Evolutionary conservation across 2,113 vertebrate species (phyloP).

Genomic region (Apistogramma diplotaenia): DNA sequence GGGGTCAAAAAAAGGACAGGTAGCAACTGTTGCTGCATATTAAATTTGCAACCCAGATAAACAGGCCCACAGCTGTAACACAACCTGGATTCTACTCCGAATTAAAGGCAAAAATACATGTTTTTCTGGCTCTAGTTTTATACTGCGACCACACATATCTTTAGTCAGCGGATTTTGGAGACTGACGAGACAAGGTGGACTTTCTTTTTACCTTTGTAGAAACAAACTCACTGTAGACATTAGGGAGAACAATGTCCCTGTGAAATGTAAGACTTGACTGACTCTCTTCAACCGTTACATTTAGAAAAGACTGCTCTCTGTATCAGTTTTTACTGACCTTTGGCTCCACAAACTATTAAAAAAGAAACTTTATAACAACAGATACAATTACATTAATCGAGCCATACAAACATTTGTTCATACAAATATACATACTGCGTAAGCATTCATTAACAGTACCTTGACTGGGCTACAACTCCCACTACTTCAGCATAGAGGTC

Average conservation of each 20-base stretch:
- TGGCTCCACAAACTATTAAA: too few species aligned
- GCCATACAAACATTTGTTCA: not conserved
- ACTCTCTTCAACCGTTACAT: not conserved
- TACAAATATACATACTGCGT: not conserved
- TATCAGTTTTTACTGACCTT: not conserved
- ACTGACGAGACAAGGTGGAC: not conserved
- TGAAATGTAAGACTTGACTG: not conserved
- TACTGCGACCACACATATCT: not conserved
- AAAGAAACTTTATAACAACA: not conserved
- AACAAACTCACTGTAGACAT: not conserved
- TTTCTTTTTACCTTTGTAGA: not conserved
- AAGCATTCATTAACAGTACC: slow-evolving; percentile 70
- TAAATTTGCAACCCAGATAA: not conserved
- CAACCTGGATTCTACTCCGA: not conserved
- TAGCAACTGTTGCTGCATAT: slow-evolving; percentile 14
- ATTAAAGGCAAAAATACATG: not conserved
- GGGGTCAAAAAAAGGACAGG: slow-evolving; percentile 37
- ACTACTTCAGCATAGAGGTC: slow-evolving; percentile 98
- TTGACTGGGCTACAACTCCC: slow-evolving; percentile 95
- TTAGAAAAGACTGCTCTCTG: not conserved
- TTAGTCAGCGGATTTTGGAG: not conserved
- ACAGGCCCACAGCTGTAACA: not conserved
- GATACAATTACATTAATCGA: not conserved
- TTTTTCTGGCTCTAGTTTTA: not conserved
- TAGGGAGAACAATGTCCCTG: not conserved